A percentile compares a stretch with the other conserved stretches of the same genome.
Conservation (phyloP, 2,113 vertebrate species). For the Ophiodon elongatus region DNA sequence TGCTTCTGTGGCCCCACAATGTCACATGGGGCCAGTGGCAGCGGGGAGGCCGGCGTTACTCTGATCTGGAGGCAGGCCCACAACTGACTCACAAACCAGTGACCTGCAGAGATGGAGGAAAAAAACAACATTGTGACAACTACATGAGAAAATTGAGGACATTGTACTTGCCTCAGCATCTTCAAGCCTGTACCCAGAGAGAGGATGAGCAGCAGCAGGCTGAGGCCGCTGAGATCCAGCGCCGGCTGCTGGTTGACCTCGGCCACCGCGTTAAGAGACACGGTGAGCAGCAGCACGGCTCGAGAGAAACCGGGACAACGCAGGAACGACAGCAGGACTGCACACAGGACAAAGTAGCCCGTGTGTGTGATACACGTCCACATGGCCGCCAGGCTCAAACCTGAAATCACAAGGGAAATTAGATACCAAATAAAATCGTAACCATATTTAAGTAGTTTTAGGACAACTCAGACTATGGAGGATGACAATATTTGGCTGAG, state of each 20-base stretch:
- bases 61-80: slow-evolving; percentile 40
- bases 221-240: slow-evolving; percentile 80
- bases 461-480: not conserved
- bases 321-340: slow-evolving; percentile 84
- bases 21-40: slow-evolving; percentile 3
- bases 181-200: slow-evolving; percentile 75
- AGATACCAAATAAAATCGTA: not conserved
- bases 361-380: slow-evolving; percentile 81
- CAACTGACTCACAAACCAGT: slow-evolving; percentile 72
- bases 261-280: slow-evolving; percentile 75
- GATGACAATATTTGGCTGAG: not conserved
- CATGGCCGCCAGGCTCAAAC: slow-evolving; percentile 78
- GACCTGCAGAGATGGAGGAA: slow-evolving; percentile 65
- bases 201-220: slow-evolving; percentile 76
- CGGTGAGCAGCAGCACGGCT: slow-evolving; percentile 80
- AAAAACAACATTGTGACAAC: not conserved
- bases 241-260: slow-evolving; percentile 84
- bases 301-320: slow-evolving; percentile 72
- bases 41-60: not conserved
- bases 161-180: not conserved
- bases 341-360: slow-evolving; percentile 81
- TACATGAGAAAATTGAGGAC: not conserved
- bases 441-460: not conserved
- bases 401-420: slow-evolving; percentile 53
- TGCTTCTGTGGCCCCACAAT: slow-evolving; percentile 39